Conservation (phyloP, 2,113 vertebrate genomes). For the Pollachius pollachius region DNA sequence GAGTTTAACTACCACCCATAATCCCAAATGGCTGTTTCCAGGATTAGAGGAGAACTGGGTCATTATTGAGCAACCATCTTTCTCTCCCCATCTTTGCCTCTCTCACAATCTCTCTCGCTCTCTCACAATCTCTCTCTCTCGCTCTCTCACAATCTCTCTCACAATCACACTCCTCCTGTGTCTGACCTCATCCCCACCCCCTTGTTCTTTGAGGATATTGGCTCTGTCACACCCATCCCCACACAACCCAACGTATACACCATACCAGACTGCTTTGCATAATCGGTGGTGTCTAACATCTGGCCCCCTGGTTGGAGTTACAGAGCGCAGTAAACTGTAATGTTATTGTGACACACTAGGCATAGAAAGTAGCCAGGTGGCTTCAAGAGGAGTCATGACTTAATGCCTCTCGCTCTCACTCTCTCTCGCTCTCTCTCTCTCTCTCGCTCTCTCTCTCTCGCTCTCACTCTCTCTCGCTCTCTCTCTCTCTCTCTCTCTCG, state of each 20-base stretch:
- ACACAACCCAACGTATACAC: not conserved
- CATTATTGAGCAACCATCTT: not conserved
- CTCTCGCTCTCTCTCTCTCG: too few relatives aligned
- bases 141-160: not conserved
- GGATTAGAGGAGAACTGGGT: not conserved
- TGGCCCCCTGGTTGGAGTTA: too few relatives aligned
- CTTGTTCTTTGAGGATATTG: not conserved
- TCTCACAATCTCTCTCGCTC: not conserved
- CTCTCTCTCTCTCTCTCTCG: too few relatives aligned
- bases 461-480: too few relatives aligned
- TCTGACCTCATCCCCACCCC: not conserved
- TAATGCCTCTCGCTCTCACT: too few relatives aligned
- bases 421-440: not conserved
- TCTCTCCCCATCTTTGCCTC: not conserved
- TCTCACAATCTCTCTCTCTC: too few relatives aligned
- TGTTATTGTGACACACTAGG: too few relatives aligned
- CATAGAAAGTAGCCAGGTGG: too few relatives aligned
- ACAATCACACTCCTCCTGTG: not conserved
- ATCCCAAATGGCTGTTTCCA: not conserved
- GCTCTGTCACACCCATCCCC: not conserved
- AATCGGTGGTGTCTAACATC: too few relatives aligned
- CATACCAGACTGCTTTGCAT: too few relatives aligned
- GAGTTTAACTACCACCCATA: not conserved
- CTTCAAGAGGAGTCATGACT: too few relatives aligned
- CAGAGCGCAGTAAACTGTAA: too few relatives aligned